Evolutionary conservation across 2,113 vertebrate genomes (phyloP).

Genomic region (Tringa solitaria): DNA sequence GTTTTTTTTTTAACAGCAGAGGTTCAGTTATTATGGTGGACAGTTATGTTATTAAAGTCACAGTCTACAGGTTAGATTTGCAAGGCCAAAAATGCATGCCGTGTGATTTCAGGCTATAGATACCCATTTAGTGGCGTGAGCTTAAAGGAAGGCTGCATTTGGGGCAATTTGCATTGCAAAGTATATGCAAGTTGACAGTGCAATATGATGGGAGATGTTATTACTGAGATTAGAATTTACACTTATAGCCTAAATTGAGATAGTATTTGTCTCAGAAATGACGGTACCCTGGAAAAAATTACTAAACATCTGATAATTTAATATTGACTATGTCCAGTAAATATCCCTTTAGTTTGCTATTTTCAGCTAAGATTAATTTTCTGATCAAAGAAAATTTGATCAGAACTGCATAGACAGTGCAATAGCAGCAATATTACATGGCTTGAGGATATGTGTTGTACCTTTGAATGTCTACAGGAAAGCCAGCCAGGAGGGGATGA

Average conservation of each 20-base stretch:
- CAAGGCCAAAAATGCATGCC: background rate
- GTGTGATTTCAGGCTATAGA: background rate
- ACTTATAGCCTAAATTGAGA: background rate
- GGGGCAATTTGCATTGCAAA: conserved; percentile 8
- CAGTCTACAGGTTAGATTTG: background rate
- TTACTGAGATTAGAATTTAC: conserved; percentile 29
- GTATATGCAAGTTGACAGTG: background rate
- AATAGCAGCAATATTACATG: conserved; percentile 21
- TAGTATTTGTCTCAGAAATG: background rate
- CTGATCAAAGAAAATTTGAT: conserved; percentile 50
- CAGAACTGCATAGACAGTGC: conserved; percentile 9
- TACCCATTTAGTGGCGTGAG: background rate
- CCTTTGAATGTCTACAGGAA: conserved; percentile 26
- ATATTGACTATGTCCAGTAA: background rate
- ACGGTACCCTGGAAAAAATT: background rate
- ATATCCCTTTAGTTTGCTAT: conserved; percentile 17
- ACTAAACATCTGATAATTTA: conserved; percentile 25
- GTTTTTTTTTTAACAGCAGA: background rate
- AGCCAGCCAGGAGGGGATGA: conserved; percentile 25
- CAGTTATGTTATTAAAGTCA: background rate
- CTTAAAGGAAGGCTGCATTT: background rate
- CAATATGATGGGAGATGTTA: background rate
- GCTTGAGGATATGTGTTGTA: conserved; percentile 24
- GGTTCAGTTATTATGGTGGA: background rate
- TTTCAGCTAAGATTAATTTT: conserved; percentile 44